Conservation (phyloP, 2,888 invertebrate species). For the Lathronympha strigana region DNA sequence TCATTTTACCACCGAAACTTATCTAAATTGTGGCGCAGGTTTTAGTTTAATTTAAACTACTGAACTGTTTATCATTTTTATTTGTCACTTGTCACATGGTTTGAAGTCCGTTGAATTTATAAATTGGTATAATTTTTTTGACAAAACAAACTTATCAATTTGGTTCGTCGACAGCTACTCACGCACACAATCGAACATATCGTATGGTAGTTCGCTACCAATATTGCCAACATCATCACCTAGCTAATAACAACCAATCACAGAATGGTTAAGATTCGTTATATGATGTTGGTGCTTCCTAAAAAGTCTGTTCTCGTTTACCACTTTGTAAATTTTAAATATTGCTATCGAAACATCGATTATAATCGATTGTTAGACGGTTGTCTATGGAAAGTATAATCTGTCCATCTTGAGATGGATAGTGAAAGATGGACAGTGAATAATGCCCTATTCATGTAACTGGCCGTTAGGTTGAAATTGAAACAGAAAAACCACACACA, state of each 20-base stretch:
- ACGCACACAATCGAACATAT: constrained; percentile 52
- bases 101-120: constrained; percentile 54
- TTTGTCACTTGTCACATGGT: constrained; percentile 62
- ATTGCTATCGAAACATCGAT: not conserved
- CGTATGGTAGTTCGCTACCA: constrained; percentile 45
- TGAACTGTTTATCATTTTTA: constrained; percentile 50
- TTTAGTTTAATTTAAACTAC: constrained; percentile 53
- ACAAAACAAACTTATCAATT: constrained; percentile 77
- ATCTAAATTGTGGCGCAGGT: constrained; percentile 52
- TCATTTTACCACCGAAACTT: constrained; percentile 44
- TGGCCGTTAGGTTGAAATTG: no score
- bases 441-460: no score
- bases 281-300: constrained; percentile 15
- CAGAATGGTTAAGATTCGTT: constrained; percentile 21
- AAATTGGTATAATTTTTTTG: constrained; percentile 59
- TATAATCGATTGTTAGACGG: constrained; percentile 5
- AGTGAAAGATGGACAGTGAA: no score
- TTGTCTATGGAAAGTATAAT: constrained; percentile 40
- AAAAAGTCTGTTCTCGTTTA: constrained; percentile 30
- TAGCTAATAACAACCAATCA: constrained; percentile 50
- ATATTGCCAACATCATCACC: constrained; percentile 41
- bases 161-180: constrained; percentile 50
- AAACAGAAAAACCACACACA: no score
- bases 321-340: not conserved
- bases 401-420: not conserved